phyloP scores from a whole-genome alignment of 2,113 vertebrate genomes.

The Pipa parva region DNA sequence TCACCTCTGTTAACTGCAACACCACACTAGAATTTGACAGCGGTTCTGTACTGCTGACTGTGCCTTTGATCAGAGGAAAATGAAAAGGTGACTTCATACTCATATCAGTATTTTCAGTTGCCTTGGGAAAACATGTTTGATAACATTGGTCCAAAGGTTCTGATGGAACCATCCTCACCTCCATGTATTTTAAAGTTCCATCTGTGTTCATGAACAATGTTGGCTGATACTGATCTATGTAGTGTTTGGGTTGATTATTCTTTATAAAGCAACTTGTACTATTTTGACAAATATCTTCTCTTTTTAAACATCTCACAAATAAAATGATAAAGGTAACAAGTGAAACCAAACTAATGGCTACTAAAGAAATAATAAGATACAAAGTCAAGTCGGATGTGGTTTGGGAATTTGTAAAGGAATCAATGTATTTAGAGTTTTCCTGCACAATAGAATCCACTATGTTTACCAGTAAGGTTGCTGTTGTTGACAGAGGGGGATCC shows the following conservation, averaged over 20 bases:
- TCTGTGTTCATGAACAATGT: conserved; percentile 78
- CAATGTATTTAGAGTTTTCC: conserved; percentile 57
- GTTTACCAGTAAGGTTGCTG: conserved; percentile 70
- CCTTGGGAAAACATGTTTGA: conserved; percentile 73
- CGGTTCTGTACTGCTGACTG: conserved; percentile 50
- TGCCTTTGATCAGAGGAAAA: conserved; percentile 53
- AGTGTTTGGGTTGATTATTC: neutral
- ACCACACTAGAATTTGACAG: conserved; percentile 49
- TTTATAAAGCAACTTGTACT: conserved; percentile 12
- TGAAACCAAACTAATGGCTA: too few relatives aligned
- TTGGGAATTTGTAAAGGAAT: conserved; percentile 57
- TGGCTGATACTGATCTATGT: conserved; percentile 22
- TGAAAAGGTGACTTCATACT: conserved; percentile 69
- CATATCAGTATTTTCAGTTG: conserved; percentile 76
- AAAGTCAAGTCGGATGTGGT: conserved; percentile 58
- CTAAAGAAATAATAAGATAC: conserved; percentile 67
- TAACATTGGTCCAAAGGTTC: conserved; percentile 75
- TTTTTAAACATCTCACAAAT: too few relatives aligned
- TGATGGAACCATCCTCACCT: conserved; percentile 77
- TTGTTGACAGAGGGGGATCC: conserved; percentile 71
- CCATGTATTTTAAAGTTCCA: too few relatives aligned
- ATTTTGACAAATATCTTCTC: neutral
- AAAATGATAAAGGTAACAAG: conserved; percentile 67
- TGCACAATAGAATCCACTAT: conserved; percentile 70
- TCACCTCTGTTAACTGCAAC: conserved; percentile 64